phyloP scores from a whole-genome alignment of 2,888 invertebrate species.

The Habrosyne pyritoides region DNA sequence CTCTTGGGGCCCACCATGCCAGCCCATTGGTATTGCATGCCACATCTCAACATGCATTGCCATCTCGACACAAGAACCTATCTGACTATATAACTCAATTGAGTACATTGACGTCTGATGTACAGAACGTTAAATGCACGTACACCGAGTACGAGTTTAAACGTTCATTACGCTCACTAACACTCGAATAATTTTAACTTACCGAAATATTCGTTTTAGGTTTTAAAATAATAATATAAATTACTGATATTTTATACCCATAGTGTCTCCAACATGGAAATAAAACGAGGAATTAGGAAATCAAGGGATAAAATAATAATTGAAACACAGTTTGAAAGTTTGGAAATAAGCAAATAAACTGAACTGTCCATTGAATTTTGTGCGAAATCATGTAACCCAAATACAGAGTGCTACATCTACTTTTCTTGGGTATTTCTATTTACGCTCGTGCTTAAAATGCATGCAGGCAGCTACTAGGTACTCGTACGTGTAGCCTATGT shows the following conservation, averaged over 20 bases:
- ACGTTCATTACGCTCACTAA: background rate
- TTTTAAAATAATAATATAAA: too few species aligned
- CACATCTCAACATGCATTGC: conserved; percentile 2
- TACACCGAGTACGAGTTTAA: background rate
- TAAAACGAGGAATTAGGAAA: too few species aligned
- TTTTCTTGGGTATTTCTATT: background rate
- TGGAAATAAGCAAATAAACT: too few species aligned
- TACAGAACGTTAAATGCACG: background rate
- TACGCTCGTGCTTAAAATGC: conserved; percentile 52
- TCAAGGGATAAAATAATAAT: too few species aligned
- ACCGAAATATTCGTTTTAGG: too few species aligned
- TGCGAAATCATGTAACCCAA: background rate
- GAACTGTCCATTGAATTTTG: background rate
- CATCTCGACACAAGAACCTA: background rate
- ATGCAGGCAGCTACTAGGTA: conserved; percentile 41
- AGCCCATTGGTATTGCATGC: conserved; percentile 6
- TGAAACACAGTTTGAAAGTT: too few species aligned
- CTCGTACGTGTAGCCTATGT: conserved; percentile 20
- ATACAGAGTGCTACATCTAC: background rate
- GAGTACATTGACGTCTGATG: background rate
- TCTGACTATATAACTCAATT: background rate
- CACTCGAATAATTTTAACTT: too few species aligned
- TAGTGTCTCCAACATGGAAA: too few species aligned
- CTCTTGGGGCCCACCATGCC: background rate
- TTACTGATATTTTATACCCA: too few species aligned